A percentile compares a stretch with the other conserved stretches of the same genome.
Evolutionary conservation across 2,888 invertebrate species (phyloP).

Genomic region (Eilema caniola): DNA sequence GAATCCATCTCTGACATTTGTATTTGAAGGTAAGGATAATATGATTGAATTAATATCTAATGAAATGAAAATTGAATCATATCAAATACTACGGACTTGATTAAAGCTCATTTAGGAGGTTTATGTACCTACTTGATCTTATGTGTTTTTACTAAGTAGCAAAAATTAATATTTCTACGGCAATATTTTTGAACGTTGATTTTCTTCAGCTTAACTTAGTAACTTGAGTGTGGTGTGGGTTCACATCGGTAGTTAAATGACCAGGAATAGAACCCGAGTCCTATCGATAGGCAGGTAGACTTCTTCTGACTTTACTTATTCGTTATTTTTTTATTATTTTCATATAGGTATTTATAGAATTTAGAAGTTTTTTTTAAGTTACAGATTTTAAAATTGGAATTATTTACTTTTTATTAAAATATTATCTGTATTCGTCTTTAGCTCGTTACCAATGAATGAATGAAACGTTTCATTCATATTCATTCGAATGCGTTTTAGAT

Average conservation of each 20-base stretch:
- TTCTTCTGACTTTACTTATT: no score
- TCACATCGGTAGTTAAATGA: no score
- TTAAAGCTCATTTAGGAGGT: neutral
- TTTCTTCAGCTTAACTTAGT: no score
- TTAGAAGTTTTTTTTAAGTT: neutral
- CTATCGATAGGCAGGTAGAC: no score
- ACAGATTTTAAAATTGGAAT: neutral
- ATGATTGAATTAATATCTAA: neutral
- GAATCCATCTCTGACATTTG: neutral
- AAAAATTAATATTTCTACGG: no score
- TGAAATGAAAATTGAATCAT: neutral
- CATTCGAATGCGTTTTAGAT: conserved; percentile 10
- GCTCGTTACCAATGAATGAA: neutral
- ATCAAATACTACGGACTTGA: neutral
- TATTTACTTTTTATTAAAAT: neutral
- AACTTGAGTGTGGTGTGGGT: no score
- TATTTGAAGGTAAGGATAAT: neutral
- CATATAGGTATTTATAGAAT: no score
- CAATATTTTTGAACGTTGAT: no score
- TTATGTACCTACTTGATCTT: no score
- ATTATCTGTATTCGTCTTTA: neutral
- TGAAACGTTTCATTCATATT: conserved; percentile 10
- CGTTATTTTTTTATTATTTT: no score
- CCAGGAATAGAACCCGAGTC: no score
- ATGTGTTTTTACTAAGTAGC: no score